phyloP scores from a whole-genome alignment of 2,797 vertebrate genomes.

The Cetoscarus ocellatus region DNA sequence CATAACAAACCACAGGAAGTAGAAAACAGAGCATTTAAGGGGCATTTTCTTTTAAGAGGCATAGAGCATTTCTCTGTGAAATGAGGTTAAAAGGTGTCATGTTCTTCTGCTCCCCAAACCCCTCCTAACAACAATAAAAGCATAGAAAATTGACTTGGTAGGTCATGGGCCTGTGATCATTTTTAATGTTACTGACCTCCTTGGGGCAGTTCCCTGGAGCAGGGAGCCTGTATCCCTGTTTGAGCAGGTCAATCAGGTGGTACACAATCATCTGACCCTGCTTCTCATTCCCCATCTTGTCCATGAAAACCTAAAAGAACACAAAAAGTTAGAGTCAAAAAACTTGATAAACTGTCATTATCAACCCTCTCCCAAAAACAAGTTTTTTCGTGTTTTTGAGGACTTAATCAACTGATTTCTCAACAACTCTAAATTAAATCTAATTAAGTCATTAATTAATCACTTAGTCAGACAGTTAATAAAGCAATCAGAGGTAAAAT shows the following conservation, averaged over 20 bases:
- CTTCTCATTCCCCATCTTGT: conserved; percentile 96
- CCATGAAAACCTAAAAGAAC: conserved; percentile 92
- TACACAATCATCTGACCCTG: conserved; percentile 99
- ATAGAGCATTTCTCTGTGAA: too few species aligned
- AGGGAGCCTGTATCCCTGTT: conserved; percentile 89
- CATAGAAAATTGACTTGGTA: too few species aligned
- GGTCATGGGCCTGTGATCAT: too few species aligned
- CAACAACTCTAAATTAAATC: background rate
- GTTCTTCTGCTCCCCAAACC: too few species aligned
- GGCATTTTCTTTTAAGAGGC: too few species aligned
- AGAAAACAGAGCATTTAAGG: too few species aligned
- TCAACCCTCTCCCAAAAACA: background rate
- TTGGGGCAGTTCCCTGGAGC: conserved; percentile 90
- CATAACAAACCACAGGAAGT: too few species aligned
- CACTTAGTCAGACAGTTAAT: background rate
- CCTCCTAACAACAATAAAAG: too few species aligned
- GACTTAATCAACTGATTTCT: conserved; percentile 35
- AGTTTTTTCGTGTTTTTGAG: background rate
- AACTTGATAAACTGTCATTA: background rate
- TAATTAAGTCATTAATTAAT: background rate
- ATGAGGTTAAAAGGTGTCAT: too few species aligned
- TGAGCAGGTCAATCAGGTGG: conserved; percentile 94
- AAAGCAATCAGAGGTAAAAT: background rate
- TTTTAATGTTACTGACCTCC: conserved; percentile 83
- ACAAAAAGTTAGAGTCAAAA: background rate